Percentiles rank a stretch among this genome's conserved stretches.
phyloP scores from a whole-genome alignment of 2,797 vertebrate genomes.

The Notolabrus celidotus region DNA sequence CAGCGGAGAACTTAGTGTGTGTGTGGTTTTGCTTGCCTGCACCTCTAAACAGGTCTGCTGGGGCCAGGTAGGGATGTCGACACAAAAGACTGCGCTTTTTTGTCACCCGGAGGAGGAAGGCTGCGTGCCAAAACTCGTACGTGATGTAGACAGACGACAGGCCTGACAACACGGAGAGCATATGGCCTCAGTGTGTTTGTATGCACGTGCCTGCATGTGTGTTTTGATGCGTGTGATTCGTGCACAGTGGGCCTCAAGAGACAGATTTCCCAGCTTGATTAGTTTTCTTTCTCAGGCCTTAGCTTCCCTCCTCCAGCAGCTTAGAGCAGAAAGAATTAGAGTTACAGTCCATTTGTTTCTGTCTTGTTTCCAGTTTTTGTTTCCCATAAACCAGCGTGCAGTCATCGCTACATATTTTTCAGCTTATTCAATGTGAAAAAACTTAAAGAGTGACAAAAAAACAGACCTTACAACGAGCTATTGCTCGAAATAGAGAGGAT shows the following conservation, averaged over 20 bases:
- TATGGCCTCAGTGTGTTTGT: conserved; percentile 22
- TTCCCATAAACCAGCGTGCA: conserved; percentile 15
- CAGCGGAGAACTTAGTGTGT: no score
- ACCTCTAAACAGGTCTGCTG: conserved; percentile 67
- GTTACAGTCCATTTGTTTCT: conserved; percentile 27
- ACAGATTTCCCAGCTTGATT: conserved; percentile 75
- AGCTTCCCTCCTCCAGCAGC: conserved; percentile 48
- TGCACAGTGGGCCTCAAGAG: conserved; percentile 63
- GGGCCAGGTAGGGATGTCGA: conserved; percentile 70
- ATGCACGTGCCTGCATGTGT: conserved; percentile 22
- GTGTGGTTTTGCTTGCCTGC: conserved; percentile 71
- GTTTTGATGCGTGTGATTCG: conserved; percentile 37
- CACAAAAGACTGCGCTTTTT: conserved; percentile 66
- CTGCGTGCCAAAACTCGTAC: conserved; percentile 74
- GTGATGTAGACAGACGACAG: conserved; percentile 60
- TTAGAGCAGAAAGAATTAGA: conserved; percentile 30
- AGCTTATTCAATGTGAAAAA: neutral
- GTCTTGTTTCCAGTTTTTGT: conserved; percentile 22
- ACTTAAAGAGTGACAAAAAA: no score
- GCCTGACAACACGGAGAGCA: conserved; percentile 55
- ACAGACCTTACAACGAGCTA: no score
- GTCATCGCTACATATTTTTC: conserved; percentile 8
- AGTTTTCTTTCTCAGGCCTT: conserved; percentile 67
- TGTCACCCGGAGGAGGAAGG: conserved; percentile 69
- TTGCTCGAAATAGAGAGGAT: no score